Percentiles rank a stretch among this genome's conserved stretches.
Conservation (phyloP, 2,888 invertebrate genomes). For the Xestia xanthographa region DNA sequence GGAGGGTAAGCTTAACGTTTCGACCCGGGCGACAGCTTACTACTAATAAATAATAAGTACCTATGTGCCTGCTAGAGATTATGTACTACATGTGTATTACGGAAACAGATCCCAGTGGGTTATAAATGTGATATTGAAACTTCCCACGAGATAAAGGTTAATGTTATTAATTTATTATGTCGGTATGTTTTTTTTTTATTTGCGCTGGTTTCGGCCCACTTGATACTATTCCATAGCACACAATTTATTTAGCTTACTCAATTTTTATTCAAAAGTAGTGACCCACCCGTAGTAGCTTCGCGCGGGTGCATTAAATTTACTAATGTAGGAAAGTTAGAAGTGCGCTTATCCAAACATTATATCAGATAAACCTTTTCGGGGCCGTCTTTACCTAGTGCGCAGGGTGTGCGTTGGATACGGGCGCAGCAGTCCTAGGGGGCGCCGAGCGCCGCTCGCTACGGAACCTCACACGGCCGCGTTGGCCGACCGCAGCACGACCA, state of each 20-base stretch:
- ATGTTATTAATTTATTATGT: background rate
- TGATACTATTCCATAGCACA: background rate
- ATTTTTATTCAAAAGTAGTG: background rate
- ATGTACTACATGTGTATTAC: background rate
- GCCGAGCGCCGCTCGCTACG: too few species aligned
- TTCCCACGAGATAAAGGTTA: background rate
- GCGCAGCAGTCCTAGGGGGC: too few species aligned
- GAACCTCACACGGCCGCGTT: too few species aligned
- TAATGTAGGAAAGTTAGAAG: too few species aligned
- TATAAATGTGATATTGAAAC: background rate
- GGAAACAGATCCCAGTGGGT: background rate
- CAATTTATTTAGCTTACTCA: background rate
- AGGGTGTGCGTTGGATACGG: too few species aligned
- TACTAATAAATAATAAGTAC: conserved; percentile 44
- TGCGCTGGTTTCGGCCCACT: background rate
- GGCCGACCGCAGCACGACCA: too few species aligned
- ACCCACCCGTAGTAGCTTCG: background rate
- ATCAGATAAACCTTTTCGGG: background rate
- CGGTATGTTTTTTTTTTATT: conserved; percentile 11
- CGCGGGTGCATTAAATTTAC: background rate
- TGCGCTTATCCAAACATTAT: background rate
- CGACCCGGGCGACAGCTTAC: conserved; percentile 21
- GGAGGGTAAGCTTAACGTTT: conserved; percentile 24
- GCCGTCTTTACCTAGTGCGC: too few species aligned
- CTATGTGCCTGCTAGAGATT: background rate